These are phyloP conservation scores for Gambusia yucatana DNA, from an alignment of 2,797 vertebrate genomes.

Conservation along the genomic window DNA sequence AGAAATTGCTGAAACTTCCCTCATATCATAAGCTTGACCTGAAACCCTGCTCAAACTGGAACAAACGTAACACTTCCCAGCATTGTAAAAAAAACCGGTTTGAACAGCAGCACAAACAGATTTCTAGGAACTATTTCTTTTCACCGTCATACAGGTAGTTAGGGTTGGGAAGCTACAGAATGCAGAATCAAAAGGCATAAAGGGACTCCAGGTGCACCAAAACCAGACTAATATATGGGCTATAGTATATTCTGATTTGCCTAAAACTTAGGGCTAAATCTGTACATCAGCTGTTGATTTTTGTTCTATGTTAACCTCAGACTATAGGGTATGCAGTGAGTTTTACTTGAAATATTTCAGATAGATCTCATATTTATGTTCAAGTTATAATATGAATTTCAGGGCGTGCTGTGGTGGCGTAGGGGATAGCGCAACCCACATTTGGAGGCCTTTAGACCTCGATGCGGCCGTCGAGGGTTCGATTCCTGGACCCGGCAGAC, in stretches of 20 bases:
- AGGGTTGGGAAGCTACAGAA: slow-evolving; percentile 10
- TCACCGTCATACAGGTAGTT: not conserved
- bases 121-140: slow-evolving; percentile 33
- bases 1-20: slow-evolving; percentile 14
- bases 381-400: not conserved
- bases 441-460: no score
- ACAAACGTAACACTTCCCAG: slow-evolving; percentile 29
- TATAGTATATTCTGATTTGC: not conserved
- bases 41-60: slow-evolving; percentile 16
- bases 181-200: no score
- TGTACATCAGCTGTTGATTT: not conserved
- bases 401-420: no score
- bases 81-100: slow-evolving; percentile 46
- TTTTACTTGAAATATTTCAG: not conserved
- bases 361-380: not conserved
- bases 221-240: not conserved
- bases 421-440: no score
- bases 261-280: not conserved
- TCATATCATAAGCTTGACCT: slow-evolving; percentile 12
- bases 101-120: slow-evolving; percentile 9
- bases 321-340: not conserved
- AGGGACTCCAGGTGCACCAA: not conserved
- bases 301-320: not conserved
- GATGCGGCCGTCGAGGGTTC: no score
- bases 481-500: no score